Conservation (phyloP, 2,113 vertebrate species). For the Alexandromys fortis region DNA sequence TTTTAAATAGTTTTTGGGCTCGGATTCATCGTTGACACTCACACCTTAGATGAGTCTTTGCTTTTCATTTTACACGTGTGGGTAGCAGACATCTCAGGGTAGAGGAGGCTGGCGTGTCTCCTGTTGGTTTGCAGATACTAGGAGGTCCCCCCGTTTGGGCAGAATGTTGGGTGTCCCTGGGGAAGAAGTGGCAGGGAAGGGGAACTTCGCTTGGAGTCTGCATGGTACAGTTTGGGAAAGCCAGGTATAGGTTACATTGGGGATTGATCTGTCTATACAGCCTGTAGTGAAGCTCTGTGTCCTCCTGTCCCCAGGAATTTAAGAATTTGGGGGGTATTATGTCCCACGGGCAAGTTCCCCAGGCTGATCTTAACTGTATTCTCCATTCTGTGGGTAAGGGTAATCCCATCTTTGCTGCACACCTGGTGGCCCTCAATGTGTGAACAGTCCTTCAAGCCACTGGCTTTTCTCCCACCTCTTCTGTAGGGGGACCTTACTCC, state of each 20-base stretch:
- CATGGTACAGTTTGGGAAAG: not conserved
- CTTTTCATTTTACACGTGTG: not conserved
- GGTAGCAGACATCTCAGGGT: not conserved
- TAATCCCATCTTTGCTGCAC: not conserved
- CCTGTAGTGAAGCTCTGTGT: not conserved
- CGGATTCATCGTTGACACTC: not conserved
- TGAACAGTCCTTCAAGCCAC: not conserved
- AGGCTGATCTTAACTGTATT: not conserved
- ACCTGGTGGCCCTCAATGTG: no score
- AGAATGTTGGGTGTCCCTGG: fast-evolving
- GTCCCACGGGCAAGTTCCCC: not conserved
- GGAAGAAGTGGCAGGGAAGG: not conserved
- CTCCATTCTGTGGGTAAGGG: not conserved
- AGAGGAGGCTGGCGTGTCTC: not conserved
- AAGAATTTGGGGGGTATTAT: not conserved
- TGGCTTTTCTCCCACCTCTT: not conserved
- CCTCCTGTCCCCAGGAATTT: not conserved
- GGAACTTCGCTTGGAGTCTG: no score
- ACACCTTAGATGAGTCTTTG: not conserved
- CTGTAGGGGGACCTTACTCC: not conserved
- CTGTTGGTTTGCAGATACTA: not conserved
- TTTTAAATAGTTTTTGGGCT: constrained; percentile 26
- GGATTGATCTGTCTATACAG: not conserved
- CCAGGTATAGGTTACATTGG: not conserved
- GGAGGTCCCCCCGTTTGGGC: not conserved